Evolutionary conservation across 2,888 invertebrate genomes (phyloP).

Genomic region (Xylocampa areola): DNA sequence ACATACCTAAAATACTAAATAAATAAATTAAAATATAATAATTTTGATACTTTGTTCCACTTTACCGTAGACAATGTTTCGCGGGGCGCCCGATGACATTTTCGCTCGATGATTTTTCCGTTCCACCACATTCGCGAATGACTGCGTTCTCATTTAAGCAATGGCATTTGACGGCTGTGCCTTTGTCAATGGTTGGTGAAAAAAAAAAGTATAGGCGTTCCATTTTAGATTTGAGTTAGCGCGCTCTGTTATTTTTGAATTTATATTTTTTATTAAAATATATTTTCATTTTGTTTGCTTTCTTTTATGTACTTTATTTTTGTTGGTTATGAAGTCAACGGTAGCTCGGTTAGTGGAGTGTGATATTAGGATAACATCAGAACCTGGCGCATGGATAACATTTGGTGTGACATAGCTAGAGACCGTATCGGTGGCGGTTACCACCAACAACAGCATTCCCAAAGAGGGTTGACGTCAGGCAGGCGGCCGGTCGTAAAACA

Average conservation of each 20-base stretch:
- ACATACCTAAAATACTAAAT: background rate
- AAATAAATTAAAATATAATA: background rate
- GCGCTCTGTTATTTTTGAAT: slow-evolving; percentile 69
- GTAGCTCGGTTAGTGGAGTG: too few species aligned
- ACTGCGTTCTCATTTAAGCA: slow-evolving; percentile 88
- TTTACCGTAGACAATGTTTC: slow-evolving; percentile 32
- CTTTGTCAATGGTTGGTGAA: slow-evolving; percentile 77
- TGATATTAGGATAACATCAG: too few species aligned
- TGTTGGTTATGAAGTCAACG: background rate
- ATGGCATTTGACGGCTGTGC: slow-evolving; percentile 86
- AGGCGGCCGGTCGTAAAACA: too few species aligned
- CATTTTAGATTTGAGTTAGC: slow-evolving; percentile 83
- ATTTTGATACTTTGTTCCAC: slow-evolving; percentile 28
- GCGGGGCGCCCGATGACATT: slow-evolving; percentile 76
- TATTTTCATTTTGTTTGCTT: slow-evolving; percentile 32
- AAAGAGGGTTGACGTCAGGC: too few species aligned
- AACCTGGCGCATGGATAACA: too few species aligned
- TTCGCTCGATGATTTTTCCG: slow-evolving; percentile 86
- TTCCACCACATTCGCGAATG: slow-evolving; percentile 85
- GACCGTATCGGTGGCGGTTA: too few species aligned
- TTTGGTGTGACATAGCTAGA: too few species aligned
- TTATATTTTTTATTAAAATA: slow-evolving; percentile 60
- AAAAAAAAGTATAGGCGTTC: slow-evolving; percentile 77
- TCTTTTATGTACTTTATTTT: background rate
- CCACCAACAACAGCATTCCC: too few species aligned